Evolutionary conservation across 2,888 invertebrate genomes (phyloP).

Genomic region (Watsonalla binaria): DNA sequence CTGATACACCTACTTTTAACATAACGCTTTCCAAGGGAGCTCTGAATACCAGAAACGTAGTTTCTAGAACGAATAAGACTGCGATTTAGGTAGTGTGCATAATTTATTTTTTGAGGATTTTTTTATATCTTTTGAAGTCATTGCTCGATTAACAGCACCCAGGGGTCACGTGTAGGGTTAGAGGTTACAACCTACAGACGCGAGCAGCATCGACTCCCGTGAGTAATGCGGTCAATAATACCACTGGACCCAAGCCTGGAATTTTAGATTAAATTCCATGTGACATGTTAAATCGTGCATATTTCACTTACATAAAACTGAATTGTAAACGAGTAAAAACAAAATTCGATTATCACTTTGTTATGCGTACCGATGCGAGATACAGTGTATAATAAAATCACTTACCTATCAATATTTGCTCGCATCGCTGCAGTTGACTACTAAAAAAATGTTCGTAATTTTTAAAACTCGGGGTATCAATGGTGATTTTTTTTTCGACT

Average conservation of each 20-base stretch:
- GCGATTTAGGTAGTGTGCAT: background rate
- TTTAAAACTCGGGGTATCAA: too few relatives aligned
- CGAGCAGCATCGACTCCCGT: slow-evolving; percentile 16
- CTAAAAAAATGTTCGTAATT: slow-evolving; percentile 6
- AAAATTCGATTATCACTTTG: slow-evolving; percentile 34
- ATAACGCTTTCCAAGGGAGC: too few relatives aligned
- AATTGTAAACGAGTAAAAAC: slow-evolving; percentile 21
- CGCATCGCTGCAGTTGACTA: slow-evolving; percentile 3
- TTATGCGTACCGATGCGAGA: slow-evolving; percentile 29
- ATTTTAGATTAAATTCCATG: slow-evolving; percentile 46
- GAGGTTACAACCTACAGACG: too few relatives aligned
- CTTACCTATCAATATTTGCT: slow-evolving; percentile 20
- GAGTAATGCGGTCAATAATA: slow-evolving; percentile 41
- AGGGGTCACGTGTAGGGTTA: too few relatives aligned
- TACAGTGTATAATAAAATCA: slow-evolving; percentile 28
- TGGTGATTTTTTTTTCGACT: too few relatives aligned
- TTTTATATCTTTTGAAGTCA: too few relatives aligned
- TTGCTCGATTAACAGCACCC: too few relatives aligned
- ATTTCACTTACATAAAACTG: slow-evolving; percentile 25
- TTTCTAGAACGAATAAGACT: background rate
- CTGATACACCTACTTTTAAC: too few relatives aligned
- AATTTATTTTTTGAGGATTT: background rate
- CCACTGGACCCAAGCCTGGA: slow-evolving; percentile 20
- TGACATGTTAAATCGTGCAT: slow-evolving; percentile 37
- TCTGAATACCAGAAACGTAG: too few relatives aligned